Conservation (phyloP, 2,113 vertebrate species). For the Chloroceryle aenea region DNA sequence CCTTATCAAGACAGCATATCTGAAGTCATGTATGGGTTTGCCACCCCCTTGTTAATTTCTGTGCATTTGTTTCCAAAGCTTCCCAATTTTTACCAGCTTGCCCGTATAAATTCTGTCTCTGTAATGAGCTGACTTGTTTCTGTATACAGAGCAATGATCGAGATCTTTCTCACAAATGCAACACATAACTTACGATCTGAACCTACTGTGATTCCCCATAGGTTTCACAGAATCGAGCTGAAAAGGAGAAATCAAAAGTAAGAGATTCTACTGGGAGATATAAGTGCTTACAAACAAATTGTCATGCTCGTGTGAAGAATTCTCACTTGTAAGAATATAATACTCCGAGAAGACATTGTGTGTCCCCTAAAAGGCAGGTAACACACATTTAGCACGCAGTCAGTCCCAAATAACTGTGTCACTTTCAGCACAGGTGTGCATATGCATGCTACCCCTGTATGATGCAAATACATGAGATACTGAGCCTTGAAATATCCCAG, state of each 20-base stretch:
- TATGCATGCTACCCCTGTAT: neutral
- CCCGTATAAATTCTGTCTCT: constrained; percentile 16
- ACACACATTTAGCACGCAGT: neutral
- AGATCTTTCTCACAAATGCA: constrained; percentile 36
- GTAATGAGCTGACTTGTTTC: neutral
- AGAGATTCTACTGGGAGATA: neutral
- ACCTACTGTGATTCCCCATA: neutral
- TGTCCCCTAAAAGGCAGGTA: neutral
- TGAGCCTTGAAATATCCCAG: neutral
- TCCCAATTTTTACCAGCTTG: constrained; percentile 60
- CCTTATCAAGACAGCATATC: constrained; percentile 12
- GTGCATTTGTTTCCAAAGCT: constrained; percentile 29
- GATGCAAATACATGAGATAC: neutral
- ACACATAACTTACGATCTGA: neutral
- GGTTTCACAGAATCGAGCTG: neutral
- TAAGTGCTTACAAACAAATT: neutral
- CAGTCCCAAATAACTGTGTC: neutral
- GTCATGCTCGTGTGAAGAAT: neutral
- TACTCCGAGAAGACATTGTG: neutral
- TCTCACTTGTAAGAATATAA: neutral
- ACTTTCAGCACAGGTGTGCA: neutral
- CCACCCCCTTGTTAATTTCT: constrained; percentile 6
- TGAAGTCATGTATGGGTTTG: constrained; percentile 14
- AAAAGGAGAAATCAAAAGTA: neutral
- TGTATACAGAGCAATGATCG: constrained; percentile 30